Evolutionary conservation across 64 coral and sea anemone genomes (phyloP).

Genomic region (Orbicella faveolata): DNA sequence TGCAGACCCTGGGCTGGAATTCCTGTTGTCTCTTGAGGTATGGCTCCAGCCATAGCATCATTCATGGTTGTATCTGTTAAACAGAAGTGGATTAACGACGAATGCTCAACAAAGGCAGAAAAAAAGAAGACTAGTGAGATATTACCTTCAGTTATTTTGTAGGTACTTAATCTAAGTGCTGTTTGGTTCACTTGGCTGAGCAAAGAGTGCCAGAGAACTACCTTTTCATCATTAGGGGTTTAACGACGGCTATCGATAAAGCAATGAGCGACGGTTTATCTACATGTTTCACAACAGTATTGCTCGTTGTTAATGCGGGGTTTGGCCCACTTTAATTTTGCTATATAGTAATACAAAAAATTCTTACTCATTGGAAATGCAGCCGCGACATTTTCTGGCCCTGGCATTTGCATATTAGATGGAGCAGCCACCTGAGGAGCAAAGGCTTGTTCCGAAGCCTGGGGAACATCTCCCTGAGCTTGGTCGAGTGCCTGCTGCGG

Average conservation of each 20-base stretch:
- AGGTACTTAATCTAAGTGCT: neutral
- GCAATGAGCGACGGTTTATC: neutral
- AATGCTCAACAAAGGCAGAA: neutral
- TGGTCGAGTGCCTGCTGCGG: slow-evolving; percentile 32
- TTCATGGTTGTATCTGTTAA: slow-evolving; percentile 30
- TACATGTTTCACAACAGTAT: neutral
- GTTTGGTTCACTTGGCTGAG: neutral
- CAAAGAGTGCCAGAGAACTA: neutral
- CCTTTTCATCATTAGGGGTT: too few relatives aligned
- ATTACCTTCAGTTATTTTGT: neutral
- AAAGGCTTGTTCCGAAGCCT: slow-evolving; percentile 18
- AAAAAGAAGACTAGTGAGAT: neutral
- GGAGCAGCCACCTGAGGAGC: slow-evolving; percentile 20
- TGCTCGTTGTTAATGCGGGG: too few relatives aligned
- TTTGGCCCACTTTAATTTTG: neutral
- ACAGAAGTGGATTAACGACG: neutral
- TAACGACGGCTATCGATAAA: too few relatives aligned
- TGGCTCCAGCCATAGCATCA: neutral
- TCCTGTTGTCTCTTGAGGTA: slow-evolving; percentile 5
- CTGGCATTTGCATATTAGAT: slow-evolving; percentile 15
- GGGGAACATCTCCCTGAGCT: slow-evolving; percentile 31
- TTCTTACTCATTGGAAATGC: slow-evolving; percentile 29
- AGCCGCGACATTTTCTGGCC: slow-evolving; percentile 12
- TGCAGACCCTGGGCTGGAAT: slow-evolving; percentile 51
- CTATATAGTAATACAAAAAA: neutral